Base-by-base conservation (phyloP, 2,113 vertebrate species). In the Misgurnus anguillicaudatus region DNA sequence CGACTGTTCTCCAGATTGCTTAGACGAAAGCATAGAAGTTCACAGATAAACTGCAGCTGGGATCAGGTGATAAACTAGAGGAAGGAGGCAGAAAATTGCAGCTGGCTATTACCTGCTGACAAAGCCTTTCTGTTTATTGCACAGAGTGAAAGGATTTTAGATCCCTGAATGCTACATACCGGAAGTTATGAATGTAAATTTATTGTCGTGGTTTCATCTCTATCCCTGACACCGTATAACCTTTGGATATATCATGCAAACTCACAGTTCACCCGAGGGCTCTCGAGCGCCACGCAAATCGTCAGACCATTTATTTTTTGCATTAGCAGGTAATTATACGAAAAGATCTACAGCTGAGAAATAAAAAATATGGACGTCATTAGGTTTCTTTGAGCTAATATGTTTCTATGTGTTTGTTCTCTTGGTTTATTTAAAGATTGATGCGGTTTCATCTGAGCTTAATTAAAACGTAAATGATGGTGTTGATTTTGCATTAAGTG, bases 391-490 rank as follows among this genome's bases (percentile, higher is more conserved):
- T 84, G 48, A 63, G 69, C 38, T 68, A 66, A 58, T 67, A 71
- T n/a, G 66, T n/a, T 38, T 19, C 63, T 19, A 48, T 68, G 31
- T 47, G 80, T 64, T 61, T 82, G 75, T 78, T 66, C 63, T 67
- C 80, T 71, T 83, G 76, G 80, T 84, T 83, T 87, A 78, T 84
- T 78, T 81, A 79, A 75, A 87, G 84, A 92, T 90, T 89, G 86
- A 91, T 90, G 89, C 77, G 83, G 80, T 85, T 89, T 85, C 85
- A 90, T 88, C 80, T 68, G 74, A 53, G 85, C 79, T 90, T 90
- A 87, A 91, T 91, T 85, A 89, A 90, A 90, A 91, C 88, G 84
- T 81, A 91, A 92, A 90, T 89, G 80, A 89, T 86, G 82, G 74
- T 87, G 84, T 87, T 85, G 87, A 88, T 88, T 85, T 85, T 77